A percentile compares a stretch with the other conserved stretches of the same genome.
phyloP scores from a whole-genome alignment of 1,140 invertebrate species.

The Drosophila orena region DNA sequence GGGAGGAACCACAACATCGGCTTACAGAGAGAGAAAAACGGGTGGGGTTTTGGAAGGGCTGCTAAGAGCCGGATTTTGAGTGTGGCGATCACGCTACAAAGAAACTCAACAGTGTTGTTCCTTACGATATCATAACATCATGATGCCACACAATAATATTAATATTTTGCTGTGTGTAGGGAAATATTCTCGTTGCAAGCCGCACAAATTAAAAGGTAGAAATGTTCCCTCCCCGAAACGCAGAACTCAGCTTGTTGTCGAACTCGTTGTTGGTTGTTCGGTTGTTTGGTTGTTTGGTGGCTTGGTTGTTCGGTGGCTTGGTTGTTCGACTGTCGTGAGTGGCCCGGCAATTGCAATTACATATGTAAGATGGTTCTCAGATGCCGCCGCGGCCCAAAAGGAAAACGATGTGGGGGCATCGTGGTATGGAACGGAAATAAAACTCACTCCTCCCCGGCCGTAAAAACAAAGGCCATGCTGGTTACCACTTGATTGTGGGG shows the following conservation, averaged over 20 bases:
- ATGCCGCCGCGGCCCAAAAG: constrained; percentile 44
- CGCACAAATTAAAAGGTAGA: constrained; percentile 79
- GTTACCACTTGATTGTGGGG: constrained; percentile 80
- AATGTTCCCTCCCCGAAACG: constrained; percentile 34
- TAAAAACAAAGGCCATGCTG: constrained; percentile 69
- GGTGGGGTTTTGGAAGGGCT: too few relatives aligned
- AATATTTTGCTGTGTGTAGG: constrained; percentile 14
- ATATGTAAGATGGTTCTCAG: constrained; percentile 66
- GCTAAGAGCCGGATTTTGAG: background rate
- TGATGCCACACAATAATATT: too few relatives aligned
- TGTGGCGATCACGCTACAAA: too few relatives aligned
- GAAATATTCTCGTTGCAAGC: constrained; percentile 43
- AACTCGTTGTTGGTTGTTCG: constrained; percentile 37
- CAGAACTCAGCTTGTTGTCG: constrained; percentile 43
- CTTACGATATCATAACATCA: background rate
- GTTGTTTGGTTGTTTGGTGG: background rate
- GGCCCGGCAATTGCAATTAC: constrained; percentile 74
- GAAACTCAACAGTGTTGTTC: too few relatives aligned
- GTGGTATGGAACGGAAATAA: constrained; percentile 68
- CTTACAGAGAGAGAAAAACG: background rate
- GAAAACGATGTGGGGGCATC: constrained; percentile 69
- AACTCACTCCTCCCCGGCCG: constrained; percentile 51
- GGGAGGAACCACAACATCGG: background rate
- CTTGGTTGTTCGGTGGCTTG: constrained; percentile 7
- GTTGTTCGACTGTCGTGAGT: constrained; percentile 58